Conservation (phyloP, 2,113 vertebrate species). For the Penelope pileata region DNA sequence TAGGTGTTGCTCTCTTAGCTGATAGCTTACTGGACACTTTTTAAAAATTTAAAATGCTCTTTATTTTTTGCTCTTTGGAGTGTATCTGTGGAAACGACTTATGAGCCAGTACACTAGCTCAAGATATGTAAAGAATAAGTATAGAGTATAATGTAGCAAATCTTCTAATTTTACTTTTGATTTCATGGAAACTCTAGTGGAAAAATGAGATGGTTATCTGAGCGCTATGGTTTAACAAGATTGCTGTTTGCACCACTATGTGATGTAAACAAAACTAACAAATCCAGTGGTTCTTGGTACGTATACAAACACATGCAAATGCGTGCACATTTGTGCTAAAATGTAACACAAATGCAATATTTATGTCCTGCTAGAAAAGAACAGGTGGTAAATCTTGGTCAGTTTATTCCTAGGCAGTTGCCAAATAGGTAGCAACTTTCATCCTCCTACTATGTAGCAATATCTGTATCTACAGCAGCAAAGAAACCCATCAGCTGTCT, state of each 20-base stretch:
- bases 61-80: neutral
- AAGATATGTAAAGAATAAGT: neutral
- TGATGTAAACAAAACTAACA: neutral
- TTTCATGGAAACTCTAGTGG: neutral
- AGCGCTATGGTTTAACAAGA: neutral
- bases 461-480: neutral
- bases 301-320: neutral
- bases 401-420: too few species aligned
- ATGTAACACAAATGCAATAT: neutral
- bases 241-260: neutral
- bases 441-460: neutral
- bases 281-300: neutral
- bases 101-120: neutral
- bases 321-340: neutral
- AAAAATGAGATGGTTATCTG: neutral
- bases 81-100: neutral
- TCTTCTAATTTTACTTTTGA: neutral
- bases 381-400: conserved; percentile 33
- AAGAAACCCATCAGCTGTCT: neutral
- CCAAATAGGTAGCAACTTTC: neutral
- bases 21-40: neutral
- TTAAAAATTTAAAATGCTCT: neutral
- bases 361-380: conserved; percentile 2
- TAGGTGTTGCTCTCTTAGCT: neutral
- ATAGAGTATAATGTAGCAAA: neutral